phyloP scores from a whole-genome alignment of 2,113 vertebrate genomes.

The Brevimyrus niger region DNA sequence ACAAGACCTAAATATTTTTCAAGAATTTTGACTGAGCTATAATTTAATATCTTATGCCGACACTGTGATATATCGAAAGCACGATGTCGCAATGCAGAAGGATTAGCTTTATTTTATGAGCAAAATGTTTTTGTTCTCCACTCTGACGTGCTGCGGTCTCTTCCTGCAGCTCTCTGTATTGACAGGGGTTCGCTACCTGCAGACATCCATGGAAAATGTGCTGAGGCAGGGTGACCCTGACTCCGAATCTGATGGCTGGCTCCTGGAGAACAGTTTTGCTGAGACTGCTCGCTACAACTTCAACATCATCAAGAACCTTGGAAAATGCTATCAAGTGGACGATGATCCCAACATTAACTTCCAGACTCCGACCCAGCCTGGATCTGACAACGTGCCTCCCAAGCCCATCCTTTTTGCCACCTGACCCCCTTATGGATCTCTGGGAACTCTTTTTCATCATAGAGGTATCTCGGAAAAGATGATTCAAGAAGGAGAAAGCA shows the following conservation, averaged over 20 bases:
- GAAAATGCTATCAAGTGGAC: constrained; percentile 74
- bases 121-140: not conserved
- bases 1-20: not conserved
- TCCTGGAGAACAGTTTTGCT: constrained; percentile 73
- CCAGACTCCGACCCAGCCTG: constrained; percentile 42
- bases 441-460: not conserved
- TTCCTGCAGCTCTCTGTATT: constrained; percentile 67
- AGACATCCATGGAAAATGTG: constrained; percentile 80
- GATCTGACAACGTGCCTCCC: constrained; percentile 45
- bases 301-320: constrained; percentile 72
- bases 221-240: constrained; percentile 65
- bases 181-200: constrained; percentile 76
- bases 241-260: constrained; percentile 74
- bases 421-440: constrained; percentile 9
- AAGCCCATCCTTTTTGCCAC: constrained; percentile 38
- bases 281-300: constrained; percentile 76
- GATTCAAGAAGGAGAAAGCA: not conserved
- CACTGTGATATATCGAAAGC: not conserved
- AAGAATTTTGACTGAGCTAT: not conserved
- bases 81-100: not conserved
- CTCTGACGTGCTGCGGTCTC: not conserved
- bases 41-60: not conserved
- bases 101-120: not conserved
- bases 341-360: constrained; percentile 68
- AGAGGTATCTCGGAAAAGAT: not conserved